A percentile compares a stretch with the other conserved stretches of the same genome.
phyloP scores from a whole-genome alignment of 1,140 invertebrate genomes.

The Meloidogyne exigua region DNA sequence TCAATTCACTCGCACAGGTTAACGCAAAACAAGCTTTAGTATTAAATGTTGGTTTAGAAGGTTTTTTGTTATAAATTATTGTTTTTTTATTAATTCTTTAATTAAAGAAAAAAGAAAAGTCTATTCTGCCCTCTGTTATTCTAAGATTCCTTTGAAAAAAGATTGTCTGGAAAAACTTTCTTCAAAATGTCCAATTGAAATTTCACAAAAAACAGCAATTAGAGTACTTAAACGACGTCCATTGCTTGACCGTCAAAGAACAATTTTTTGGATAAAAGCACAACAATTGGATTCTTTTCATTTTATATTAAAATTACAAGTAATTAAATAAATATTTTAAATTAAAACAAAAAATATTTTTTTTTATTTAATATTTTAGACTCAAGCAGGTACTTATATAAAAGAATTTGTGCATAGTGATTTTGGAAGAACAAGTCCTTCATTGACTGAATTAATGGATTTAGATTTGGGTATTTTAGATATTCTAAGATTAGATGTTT shows the following conservation, averaged over 20 bases:
- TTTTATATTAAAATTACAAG: slow-evolving; percentile 33
- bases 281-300: slow-evolving; percentile 49
- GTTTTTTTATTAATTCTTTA: not conserved
- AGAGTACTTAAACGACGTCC: slow-evolving; percentile 59
- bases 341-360: no score
- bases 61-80: slow-evolving; percentile 8
- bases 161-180: slow-evolving; percentile 36
- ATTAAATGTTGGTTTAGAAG: slow-evolving; percentile 54
- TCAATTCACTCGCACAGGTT: slow-evolving; percentile 43
- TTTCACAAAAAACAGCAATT: slow-evolving; percentile 57
- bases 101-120: slow-evolving; percentile 58
- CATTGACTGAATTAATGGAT: slow-evolving; percentile 63
- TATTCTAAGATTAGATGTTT: slow-evolving; percentile 68
- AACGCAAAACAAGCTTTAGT: slow-evolving; percentile 40
- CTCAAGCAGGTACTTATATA: slow-evolving; percentile 59
- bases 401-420: slow-evolving; percentile 67
- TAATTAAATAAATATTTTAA: not conserved
- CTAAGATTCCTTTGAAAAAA: slow-evolving; percentile 37
- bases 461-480: slow-evolving; percentile 64
- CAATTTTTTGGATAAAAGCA: slow-evolving; percentile 48
- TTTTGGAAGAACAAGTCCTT: slow-evolving; percentile 67
- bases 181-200: slow-evolving; percentile 44
- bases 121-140: slow-evolving; percentile 60
- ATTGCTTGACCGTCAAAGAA: slow-evolving; percentile 55
- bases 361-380: slow-evolving; percentile 21